Evolutionary conservation across 2,113 vertebrate species (phyloP).

Genomic region (Podiceps cristatus): DNA sequence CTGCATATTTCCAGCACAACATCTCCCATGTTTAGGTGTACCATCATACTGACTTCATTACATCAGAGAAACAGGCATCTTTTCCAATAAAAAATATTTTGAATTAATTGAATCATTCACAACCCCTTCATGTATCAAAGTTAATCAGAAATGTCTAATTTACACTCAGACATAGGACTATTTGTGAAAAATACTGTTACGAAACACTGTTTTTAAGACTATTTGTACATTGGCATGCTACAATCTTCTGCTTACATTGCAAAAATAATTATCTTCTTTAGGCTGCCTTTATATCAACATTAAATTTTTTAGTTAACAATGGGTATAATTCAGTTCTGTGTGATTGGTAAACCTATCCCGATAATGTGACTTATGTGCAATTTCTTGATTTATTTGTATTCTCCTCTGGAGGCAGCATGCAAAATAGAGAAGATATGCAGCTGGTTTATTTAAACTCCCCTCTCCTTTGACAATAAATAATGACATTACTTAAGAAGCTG

Average conservation of each 20-base stretch:
- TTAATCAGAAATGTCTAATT: background rate
- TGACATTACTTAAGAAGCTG: background rate
- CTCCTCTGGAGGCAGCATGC: background rate
- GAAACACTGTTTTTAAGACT: background rate
- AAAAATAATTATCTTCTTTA: background rate
- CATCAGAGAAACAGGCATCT: background rate
- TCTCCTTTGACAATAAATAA: conserved; percentile 3
- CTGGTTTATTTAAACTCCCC: background rate
- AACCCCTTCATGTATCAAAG: background rate
- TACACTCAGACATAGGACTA: background rate
- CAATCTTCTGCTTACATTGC: background rate
- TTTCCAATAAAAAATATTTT: background rate
- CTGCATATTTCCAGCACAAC: background rate
- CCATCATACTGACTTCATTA: too few species aligned
- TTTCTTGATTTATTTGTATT: background rate
- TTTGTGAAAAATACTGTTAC: background rate
- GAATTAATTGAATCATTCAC: background rate
- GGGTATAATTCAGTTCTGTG: background rate
- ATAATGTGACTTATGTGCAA: background rate
- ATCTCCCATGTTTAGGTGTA: background rate
- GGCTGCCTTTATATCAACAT: background rate
- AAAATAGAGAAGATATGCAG: background rate
- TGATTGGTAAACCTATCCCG: background rate
- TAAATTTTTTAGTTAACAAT: background rate
- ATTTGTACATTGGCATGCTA: background rate